Evolutionary conservation across 2,113 vertebrate species (phyloP).

Genomic region (Zosterops borbonicus): DNA sequence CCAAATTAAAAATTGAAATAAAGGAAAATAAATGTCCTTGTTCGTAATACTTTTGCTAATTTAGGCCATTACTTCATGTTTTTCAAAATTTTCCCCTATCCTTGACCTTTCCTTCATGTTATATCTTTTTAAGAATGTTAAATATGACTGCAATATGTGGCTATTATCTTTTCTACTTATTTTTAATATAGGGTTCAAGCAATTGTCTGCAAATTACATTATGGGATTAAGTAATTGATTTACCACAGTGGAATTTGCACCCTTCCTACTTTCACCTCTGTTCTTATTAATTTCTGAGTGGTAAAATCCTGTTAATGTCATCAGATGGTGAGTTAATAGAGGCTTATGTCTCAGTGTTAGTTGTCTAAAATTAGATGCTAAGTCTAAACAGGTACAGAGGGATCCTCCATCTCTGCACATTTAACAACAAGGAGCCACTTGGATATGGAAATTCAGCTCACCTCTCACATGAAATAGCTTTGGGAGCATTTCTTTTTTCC

Average conservation of each 20-base stretch:
- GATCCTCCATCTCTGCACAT: not conserved
- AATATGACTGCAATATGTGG: not conserved
- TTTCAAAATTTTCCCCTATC: not conserved
- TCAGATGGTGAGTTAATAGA: not conserved
- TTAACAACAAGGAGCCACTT: not conserved
- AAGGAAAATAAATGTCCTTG: not conserved
- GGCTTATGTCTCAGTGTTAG: not conserved
- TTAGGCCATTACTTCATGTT: not conserved
- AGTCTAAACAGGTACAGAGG: not conserved
- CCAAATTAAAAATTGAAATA: not conserved
- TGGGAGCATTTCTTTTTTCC: not conserved
- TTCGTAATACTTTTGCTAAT: not conserved
- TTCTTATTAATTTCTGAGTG: not conserved
- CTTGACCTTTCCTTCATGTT: not conserved
- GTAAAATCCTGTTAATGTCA: not conserved
- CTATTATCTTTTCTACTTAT: not conserved
- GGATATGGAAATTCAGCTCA: not conserved
- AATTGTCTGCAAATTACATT: not conserved
- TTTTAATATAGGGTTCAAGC: not conserved
- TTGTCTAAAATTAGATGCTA: not conserved
- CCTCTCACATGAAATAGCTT: not conserved
- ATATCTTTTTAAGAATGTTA: not conserved
- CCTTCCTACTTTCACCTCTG: not conserved
- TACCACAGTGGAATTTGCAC: not conserved
- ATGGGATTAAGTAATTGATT: not conserved